Evolutionary conservation across 1,140 invertebrate genomes (phyloP).

Genomic region (Calephelis virginiensis): DNA sequence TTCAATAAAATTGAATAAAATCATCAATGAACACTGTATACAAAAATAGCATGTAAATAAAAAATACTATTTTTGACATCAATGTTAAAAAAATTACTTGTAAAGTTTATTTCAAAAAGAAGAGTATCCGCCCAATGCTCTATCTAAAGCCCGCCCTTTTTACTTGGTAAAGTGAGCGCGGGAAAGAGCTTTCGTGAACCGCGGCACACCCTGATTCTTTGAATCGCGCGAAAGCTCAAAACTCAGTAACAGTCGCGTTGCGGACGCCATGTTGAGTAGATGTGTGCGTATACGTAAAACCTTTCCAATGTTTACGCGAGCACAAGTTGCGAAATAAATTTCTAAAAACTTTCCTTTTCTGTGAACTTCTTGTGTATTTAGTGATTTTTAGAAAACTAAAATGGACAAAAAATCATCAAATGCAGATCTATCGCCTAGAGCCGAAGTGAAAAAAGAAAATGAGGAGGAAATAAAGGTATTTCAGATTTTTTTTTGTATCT

Average conservation of each 20-base stretch:
- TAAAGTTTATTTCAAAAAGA: neutral
- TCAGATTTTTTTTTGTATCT: conserved; percentile 13
- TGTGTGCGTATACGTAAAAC: conserved; percentile 28
- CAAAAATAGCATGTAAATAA: no score
- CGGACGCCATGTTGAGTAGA: conserved; percentile 40
- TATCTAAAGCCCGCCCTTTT: conserved; percentile 53
- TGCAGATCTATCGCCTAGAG: conserved; percentile 51
- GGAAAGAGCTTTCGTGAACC: conserved; percentile 45
- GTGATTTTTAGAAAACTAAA: conserved; percentile 38
- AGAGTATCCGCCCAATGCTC: conserved; percentile 33
- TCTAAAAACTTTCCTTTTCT: conserved; percentile 2
- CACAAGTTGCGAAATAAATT: conserved; percentile 10
- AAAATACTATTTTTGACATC: no score
- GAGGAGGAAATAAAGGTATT: conserved; percentile 78
- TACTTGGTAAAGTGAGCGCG: conserved; percentile 36
- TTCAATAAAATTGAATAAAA: no score
- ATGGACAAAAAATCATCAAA: conserved; percentile 64
- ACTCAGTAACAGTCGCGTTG: conserved; percentile 47
- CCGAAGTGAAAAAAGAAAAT: conserved; percentile 75
- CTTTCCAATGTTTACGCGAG: conserved; percentile 11
- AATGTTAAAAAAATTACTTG: neutral
- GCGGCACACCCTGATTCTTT: conserved; percentile 11
- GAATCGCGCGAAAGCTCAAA: conserved; percentile 17
- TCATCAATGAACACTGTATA: no score
- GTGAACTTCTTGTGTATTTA: conserved; percentile 31